Base-by-base conservation (phyloP, 2,888 invertebrate genomes). In the Scelioninae gen. 1 region DNA sequence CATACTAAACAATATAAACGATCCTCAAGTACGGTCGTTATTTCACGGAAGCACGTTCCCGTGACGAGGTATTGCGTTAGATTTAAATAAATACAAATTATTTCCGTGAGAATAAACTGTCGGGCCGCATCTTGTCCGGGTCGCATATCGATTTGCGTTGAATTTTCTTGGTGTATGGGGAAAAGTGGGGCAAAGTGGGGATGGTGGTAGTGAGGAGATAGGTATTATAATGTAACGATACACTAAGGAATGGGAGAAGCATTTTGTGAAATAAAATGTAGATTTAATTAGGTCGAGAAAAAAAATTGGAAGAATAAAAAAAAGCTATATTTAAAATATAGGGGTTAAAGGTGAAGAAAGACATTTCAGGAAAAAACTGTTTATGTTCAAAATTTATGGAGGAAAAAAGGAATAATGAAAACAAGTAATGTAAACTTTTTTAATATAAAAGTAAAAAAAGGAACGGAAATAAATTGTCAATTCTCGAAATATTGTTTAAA, bases 251-350 rank as follows among this genome's bases (percentile, higher is more conserved):
- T 15, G 32, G 43, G 31, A 40, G 15, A 11, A 55, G 29, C 32
- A 23, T 56, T 58, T 58, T 58, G 58, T 55, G 55, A 55, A 55
- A 43, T 43, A 32, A 68, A 55, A 68, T 43, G 66, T 31, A 55
- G 66, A 68, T 68, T 68, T 68, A 68, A 68, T 68, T 68, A 68
- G 53, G 55, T 55, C 45, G 66, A 13, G 16, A 13, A 31, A n/a
- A 43, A 43, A 11, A 38, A 23, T 23, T 4, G 4, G 23, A 23
- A 4, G 4, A 23, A 23, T 23, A 23, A 23, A 23, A 23, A n/a
- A 23, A 23, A 23, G 23, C 23, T 2, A 23, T 23, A 23, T 23
- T n/a, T n/a, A n/a, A n/a, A 4, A 23, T 4, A 23, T 23, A 23
- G 23, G 23, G 23, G 23, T 23, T 23, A 23, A 23, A 23, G 23